These are phyloP conservation scores for Paguma larvata DNA, from an alignment of 2,797 vertebrate genomes.

Conservation along the genomic window DNA sequence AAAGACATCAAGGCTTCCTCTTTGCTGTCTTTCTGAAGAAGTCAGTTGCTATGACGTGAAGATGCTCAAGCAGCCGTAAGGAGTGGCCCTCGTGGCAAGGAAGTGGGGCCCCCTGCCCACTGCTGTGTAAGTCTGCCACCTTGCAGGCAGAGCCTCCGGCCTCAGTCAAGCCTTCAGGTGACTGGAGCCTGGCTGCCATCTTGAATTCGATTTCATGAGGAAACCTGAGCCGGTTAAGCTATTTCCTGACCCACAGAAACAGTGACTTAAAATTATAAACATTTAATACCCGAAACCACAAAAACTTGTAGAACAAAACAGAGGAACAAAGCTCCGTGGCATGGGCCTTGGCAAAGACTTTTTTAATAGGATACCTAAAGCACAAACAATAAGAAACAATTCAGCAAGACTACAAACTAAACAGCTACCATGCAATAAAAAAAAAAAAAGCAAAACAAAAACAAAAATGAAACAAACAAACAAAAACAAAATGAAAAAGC, in stretches of 20 bases:
- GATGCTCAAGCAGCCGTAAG: background rate
- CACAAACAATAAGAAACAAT: background rate
- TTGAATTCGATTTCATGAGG: background rate
- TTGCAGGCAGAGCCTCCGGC: background rate
- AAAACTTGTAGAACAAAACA: background rate
- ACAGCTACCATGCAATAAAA: background rate
- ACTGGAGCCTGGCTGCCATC: background rate
- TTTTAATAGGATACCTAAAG: background rate
- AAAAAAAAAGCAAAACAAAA: background rate
- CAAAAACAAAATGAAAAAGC: background rate
- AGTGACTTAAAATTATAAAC: background rate
- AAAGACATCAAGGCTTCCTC: background rate
- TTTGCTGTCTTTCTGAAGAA: conserved; percentile 12
- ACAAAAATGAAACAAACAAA: background rate
- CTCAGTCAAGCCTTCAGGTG: background rate
- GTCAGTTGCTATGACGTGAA: background rate
- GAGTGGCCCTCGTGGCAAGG: background rate
- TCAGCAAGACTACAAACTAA: background rate
- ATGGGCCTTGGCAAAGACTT: background rate
- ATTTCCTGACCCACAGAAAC: conserved; percentile 37
- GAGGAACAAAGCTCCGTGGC: background rate
- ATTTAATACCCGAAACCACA: background rate
- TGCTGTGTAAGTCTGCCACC: background rate
- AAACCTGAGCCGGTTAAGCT: background rate
- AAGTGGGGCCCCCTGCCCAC: background rate